Evolutionary conservation across 2,888 invertebrate species (phyloP), one percentile per base, ranked within the genome.

Genomic region (Villa cingulata): DNA sequence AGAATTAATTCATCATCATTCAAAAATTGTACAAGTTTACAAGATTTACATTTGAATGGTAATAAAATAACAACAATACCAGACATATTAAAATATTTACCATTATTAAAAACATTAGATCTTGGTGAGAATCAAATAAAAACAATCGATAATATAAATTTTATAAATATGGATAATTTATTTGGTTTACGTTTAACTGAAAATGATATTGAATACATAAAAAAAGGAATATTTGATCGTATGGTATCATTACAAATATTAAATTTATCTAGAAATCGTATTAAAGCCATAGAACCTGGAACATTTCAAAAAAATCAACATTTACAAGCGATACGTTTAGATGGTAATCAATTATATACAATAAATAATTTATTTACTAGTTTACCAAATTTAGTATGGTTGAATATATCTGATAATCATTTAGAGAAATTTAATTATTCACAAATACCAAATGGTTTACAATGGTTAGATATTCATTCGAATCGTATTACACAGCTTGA

Each of bases 371-470:
- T 91, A 54, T 91, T 92, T 67, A 78, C 79, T 54, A 83, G 88
- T 66, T 78, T 89, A 57, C 81, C 84, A 37, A 85, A 83, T 62
- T 72, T 92, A 58, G 76, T 88, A 60, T 90, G 88, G 87, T 72
- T 92, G 51, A 92, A 92, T 72, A 83, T 92, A 61, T 89, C 89
- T 54, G 88, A 89, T 72, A 92, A 92, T 75, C 80, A 81, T 65
- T 76, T 92, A 62, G 81, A 83, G 65, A 83, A 86, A 77, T 91
- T 92, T 71, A 90, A 91, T 71, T 92, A 90, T 66, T 78, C 83
- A 45, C 77, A 86, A 56, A 80, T 92, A 58, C 91, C 92, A 23
- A 72, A 75, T 57, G 81, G 82, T 54, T 74, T 92, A 55, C 85
- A 88, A 66, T 89, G 88, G 86, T 71, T 94, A 57, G 91, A 92